A percentile compares a stretch with the other conserved stretches of the same genome.
Conservation (phyloP, 2,113 vertebrate species). For the human (Homo sapiens) region DNA sequence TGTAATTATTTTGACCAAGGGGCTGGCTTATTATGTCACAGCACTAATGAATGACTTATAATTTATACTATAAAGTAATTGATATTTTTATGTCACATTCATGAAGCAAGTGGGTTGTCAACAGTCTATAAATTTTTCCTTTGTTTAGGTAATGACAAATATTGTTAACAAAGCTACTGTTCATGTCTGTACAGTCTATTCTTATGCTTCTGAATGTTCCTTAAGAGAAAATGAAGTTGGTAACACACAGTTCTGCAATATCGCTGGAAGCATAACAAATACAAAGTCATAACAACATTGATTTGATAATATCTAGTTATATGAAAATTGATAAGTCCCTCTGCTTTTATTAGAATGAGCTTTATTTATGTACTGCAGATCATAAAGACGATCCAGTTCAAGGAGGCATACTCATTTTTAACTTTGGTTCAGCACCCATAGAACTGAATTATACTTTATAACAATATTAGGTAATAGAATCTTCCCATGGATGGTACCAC, state of each 20-base stretch:
- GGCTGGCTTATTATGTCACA: background rate
- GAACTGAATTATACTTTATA: background rate
- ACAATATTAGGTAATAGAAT: conserved; percentile 2
- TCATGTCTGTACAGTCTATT: background rate
- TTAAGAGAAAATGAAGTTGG: conserved; percentile 8
- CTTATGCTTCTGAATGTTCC: background rate
- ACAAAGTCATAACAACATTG: background rate
- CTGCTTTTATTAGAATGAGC: background rate
- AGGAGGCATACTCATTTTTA: background rate
- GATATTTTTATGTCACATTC: background rate
- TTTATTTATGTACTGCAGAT: background rate
- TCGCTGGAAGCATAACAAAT: background rate
- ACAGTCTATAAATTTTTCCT: background rate
- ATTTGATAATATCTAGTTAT: background rate
- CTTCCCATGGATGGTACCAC: background rate
- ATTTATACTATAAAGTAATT: background rate
- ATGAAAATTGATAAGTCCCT: conserved; percentile 2
- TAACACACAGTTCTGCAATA: background rate
- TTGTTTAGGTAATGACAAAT: background rate
- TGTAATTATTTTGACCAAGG: background rate
- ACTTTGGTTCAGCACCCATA: background rate
- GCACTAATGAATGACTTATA: background rate
- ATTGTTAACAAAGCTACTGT: background rate
- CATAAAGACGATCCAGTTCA: background rate
- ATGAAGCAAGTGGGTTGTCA: background rate